phyloP scores from a whole-genome alignment of 2,113 vertebrate species.

The Gnathonemus longibarbis region DNA sequence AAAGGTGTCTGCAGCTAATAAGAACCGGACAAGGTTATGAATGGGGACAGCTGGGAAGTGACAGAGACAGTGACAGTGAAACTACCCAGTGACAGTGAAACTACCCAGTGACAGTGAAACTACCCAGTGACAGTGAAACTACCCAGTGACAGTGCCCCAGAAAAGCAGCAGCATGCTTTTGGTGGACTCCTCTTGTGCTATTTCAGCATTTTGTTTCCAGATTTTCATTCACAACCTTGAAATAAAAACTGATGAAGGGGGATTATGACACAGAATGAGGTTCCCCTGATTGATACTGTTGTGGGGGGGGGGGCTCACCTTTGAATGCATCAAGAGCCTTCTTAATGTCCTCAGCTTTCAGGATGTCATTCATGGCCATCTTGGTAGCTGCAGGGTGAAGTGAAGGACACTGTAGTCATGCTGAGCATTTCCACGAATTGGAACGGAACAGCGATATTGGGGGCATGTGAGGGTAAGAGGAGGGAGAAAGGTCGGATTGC shows the following conservation, averaged over 20 bases:
- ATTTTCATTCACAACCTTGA: background rate
- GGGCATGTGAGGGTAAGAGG: background rate
- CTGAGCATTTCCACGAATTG: background rate
- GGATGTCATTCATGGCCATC: conserved; percentile 68
- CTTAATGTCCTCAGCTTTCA: conserved; percentile 70
- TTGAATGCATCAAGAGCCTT: conserved; percentile 66
- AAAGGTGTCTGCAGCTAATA: conserved; percentile 65
- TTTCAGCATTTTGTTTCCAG: background rate
- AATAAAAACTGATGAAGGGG: background rate
- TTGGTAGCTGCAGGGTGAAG: conserved; percentile 33
- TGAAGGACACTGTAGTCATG: background rate
- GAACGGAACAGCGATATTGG: background rate
- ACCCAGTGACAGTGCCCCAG: no score
- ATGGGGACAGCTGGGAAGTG: background rate
- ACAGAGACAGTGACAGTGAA: no score
- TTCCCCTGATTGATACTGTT: background rate
- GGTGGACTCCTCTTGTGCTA: background rate
- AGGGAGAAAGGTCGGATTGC: background rate
- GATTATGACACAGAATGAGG: background rate
- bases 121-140: no score
- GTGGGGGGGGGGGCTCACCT: conserved; percentile 44
- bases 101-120: no score
- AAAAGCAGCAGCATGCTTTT: background rate
- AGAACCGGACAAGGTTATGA: background rate
- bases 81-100: no score